A percentile compares a stretch with the other conserved stretches of the same genome.
Evolutionary conservation across 2,113 vertebrate genomes (phyloP).

Genomic region (Pygoscelis antarcticus): DNA sequence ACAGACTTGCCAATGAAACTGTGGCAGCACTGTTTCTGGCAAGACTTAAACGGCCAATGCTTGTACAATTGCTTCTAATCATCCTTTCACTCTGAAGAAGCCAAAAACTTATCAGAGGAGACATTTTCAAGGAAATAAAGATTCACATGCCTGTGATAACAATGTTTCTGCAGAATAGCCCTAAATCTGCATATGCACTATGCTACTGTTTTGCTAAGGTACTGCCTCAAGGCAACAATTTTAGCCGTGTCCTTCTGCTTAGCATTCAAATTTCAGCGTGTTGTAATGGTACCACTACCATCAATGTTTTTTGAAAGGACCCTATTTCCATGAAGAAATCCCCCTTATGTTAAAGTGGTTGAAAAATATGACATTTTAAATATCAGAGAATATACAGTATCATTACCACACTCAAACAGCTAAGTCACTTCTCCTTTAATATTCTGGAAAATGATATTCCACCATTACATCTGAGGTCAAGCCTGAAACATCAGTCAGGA

Average conservation of each 20-base stretch:
- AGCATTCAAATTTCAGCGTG: neutral
- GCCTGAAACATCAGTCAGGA: neutral
- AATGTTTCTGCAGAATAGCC: neutral
- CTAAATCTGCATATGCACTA: neutral
- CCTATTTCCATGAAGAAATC: neutral
- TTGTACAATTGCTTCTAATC: neutral
- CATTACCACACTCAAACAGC: neutral
- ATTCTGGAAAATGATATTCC: neutral
- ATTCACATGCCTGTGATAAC: neutral
- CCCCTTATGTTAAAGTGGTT: neutral
- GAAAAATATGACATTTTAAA: slow-evolving; percentile 19
- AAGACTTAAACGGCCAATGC: neutral
- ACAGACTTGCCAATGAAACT: neutral
- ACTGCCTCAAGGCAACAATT: neutral
- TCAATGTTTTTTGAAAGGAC: neutral
- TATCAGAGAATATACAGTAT: slow-evolving; percentile 9
- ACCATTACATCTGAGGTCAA: neutral
- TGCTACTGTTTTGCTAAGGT: neutral
- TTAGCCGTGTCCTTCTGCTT: neutral
- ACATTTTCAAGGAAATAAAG: neutral
- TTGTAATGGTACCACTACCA: neutral
- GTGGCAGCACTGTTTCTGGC: neutral
- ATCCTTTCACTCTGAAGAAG: neutral
- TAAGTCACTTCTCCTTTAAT: neutral
- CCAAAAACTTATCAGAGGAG: neutral